Conservation (phyloP, 2,888 invertebrate species). For the Alentia gelatinosa region DNA sequence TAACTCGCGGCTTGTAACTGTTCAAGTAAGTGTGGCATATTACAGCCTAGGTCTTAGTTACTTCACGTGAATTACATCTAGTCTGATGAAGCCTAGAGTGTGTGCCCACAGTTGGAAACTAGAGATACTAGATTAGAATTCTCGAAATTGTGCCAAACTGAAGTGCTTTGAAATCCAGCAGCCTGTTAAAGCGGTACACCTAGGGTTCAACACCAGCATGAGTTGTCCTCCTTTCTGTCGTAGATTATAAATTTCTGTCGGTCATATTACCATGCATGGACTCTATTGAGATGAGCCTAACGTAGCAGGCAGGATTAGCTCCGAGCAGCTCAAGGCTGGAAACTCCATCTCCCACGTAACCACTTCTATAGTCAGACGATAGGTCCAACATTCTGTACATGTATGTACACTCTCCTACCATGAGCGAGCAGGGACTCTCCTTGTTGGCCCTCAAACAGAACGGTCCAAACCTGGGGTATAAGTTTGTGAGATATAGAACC, state of each 20-base stretch:
- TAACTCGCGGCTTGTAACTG: too few relatives aligned
- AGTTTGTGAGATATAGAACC: neutral
- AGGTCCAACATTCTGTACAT: neutral
- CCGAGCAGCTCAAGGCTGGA: neutral
- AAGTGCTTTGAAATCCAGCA: slow-evolving; percentile 34
- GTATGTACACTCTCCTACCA: neutral
- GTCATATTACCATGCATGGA: neutral
- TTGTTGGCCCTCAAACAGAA: neutral
- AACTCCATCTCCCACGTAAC: neutral
- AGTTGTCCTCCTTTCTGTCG: neutral
- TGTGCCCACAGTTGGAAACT: neutral
- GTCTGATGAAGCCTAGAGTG: neutral
- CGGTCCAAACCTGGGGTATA: neutral
- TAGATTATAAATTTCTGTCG: slow-evolving; percentile 12
- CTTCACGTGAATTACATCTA: neutral
- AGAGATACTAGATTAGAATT: neutral
- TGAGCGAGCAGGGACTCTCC: neutral
- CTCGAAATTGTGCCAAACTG: slow-evolving; percentile 39
- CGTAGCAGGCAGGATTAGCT: slow-evolving; percentile 1
- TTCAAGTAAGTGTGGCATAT: neutral
- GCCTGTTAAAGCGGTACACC: slow-evolving; percentile 30
- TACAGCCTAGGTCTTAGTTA: neutral
- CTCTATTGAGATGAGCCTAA: neutral
- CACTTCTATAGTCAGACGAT: neutral
- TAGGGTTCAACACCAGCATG: neutral